These are phyloP conservation scores for Hippolais icterina DNA, from an alignment of 2,113 vertebrate species.

Conservation along the genomic window DNA sequence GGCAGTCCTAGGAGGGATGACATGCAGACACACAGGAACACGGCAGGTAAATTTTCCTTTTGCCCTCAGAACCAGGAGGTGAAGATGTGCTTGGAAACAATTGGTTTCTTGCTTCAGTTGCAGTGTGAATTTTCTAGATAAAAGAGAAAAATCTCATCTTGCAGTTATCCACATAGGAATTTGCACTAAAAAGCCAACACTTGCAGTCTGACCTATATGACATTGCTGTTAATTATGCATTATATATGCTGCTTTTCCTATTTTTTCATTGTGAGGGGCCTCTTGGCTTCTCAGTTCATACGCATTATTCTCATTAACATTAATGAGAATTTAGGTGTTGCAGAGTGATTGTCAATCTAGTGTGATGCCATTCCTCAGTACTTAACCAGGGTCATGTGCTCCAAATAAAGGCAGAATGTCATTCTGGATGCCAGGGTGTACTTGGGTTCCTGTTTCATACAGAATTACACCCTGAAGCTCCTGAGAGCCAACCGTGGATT, in stretches of 20 bases:
- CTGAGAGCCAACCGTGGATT: accelerated
- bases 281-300: neutral
- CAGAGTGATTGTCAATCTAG: neutral
- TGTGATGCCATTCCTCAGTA: neutral
- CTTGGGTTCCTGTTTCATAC: neutral
- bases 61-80: neutral
- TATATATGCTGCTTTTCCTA: neutral
- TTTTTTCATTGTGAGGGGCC: neutral
- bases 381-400: neutral
- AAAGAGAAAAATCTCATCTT: neutral
- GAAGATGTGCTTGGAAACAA: neutral
- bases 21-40: neutral
- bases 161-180: neutral
- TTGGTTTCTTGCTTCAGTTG: neutral
- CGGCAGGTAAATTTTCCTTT: neutral
- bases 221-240: slow-evolving; percentile 8
- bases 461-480: neutral
- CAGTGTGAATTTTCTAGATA: neutral
- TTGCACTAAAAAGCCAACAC: neutral
- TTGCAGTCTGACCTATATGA: neutral
- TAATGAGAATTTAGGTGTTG: neutral
- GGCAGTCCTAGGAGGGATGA: neutral
- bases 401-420: neutral
- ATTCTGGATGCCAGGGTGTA: neutral
- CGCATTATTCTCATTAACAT: neutral